phyloP scores from a whole-genome alignment of 2,113 vertebrate genomes.

The Cyprinodon variegatus region DNA sequence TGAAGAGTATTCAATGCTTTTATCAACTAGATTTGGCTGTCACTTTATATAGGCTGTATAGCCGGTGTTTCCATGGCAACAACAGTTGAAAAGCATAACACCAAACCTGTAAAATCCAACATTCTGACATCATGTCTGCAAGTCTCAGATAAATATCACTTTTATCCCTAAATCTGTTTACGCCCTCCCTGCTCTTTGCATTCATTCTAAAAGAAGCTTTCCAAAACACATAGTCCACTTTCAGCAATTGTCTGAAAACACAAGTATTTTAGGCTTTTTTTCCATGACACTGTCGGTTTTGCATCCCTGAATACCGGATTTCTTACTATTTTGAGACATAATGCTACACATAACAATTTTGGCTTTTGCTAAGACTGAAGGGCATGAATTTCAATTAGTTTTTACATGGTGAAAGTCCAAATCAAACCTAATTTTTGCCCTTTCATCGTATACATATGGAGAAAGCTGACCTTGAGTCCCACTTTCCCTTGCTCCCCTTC shows the following conservation, averaged over 20 bases:
- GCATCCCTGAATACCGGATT: background rate
- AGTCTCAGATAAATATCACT: conserved; percentile 28
- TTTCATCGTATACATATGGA: background rate
- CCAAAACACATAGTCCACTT: background rate
- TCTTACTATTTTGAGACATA: background rate
- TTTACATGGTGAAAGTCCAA: background rate
- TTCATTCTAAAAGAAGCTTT: conserved; percentile 21
- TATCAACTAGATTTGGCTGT: conserved; percentile 59
- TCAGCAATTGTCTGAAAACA: background rate
- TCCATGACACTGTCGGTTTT: background rate
- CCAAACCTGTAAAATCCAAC: conserved; percentile 51
- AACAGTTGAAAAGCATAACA: conserved; percentile 43
- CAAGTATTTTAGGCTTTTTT: background rate
- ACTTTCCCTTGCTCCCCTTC: background rate
- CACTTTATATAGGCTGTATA: conserved; percentile 69
- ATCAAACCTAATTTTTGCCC: too few species aligned
- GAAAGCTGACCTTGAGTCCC: conserved; percentile 3
- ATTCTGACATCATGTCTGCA: conserved; percentile 35
- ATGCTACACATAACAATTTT: background rate
- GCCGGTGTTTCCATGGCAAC: conserved; percentile 73
- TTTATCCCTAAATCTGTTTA: conserved; percentile 6
- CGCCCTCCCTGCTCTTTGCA: conserved; percentile 4
- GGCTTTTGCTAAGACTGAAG: background rate
- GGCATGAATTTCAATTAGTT: background rate
- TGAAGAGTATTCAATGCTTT: conserved; percentile 48